Conservation (phyloP, 2,113 vertebrate genomes). For the Triplophysa siluroides region DNA sequence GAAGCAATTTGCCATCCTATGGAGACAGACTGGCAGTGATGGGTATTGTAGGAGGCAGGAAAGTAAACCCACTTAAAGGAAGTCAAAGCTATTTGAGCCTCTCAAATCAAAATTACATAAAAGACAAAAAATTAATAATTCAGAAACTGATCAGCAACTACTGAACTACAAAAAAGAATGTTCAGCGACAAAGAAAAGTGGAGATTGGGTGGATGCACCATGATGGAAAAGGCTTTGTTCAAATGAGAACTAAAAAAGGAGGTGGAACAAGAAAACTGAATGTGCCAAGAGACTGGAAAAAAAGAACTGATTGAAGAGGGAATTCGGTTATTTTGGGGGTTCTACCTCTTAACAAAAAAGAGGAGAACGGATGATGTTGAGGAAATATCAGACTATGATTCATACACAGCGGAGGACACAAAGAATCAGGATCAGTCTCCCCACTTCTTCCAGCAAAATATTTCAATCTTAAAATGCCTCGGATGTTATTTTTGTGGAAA, state of each 20-base stretch:
- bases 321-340: background rate
- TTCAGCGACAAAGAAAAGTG: background rate
- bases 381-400: background rate
- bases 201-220: constrained; percentile 23
- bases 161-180: background rate
- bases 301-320: constrained; percentile 6
- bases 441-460: no score
- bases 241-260: constrained; percentile 1
- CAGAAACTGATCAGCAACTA: background rate
- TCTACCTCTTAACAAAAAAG: constrained; percentile 4
- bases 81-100: constrained; percentile 1
- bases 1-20: constrained; percentile 6
- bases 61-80: background rate
- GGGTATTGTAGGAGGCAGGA: constrained; percentile 19
- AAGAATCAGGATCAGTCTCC: no score
- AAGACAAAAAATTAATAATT: background rate
- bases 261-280: constrained; percentile 1
- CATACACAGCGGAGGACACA: background rate
- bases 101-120: constrained; percentile 6
- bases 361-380: background rate
- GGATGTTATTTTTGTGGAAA: background rate
- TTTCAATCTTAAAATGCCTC: no score
- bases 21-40: background rate
- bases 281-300: constrained; percentile 24
- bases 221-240: constrained; percentile 10